Evolutionary conservation across 2,888 invertebrate genomes (phyloP), one percentile per base, ranked within the genome.

Genomic region (Exocentrus adspersus): DNA sequence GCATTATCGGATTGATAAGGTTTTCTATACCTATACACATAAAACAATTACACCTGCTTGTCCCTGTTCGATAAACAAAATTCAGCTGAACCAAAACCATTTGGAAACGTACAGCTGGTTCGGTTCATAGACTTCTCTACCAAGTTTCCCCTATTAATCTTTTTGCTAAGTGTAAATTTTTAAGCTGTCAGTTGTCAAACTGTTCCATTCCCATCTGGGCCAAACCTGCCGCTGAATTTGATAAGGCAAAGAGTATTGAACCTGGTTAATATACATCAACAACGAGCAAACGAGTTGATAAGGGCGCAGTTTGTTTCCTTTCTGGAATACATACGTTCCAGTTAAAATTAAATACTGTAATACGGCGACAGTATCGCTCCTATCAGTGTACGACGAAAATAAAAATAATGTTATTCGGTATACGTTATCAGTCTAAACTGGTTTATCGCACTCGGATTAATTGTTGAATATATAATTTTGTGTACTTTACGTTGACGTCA

Each of bases 241-340:
- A 54, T 54, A 54, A 54, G 45, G 9, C 10, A 54, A 28, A 21
- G 61, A 48, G 54, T 61, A 61, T 37, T 61, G 61, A 61, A 61
- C 61, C 61, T 48, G 45, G 32, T 54, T 61, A 61, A 41, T 48
- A 61, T 61, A 54, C 54, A 61, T 48, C 61, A 28, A 43, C 24
- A 28, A 17, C 43, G 24, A 43, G 28, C 28, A 19, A 17, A 43
- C 32, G 52, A 24, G 46, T n/a, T 48, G 61, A 61, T 61, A 61
- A 61, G 43, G 17, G 28, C 48, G 28, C 9, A 9, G 41, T 52
- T 46, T 53, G 46, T 37, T 52, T 53, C 60, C 61, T 48, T 46
- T 61, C 24, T 28, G 6, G 45, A 61, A 41, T 37, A 21, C 54
- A 30, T 32, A 21, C 54, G 45, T 32, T 12, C 14, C n/a, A 45